phyloP scores from a whole-genome alignment of 2,797 vertebrate genomes.

The Basileuterus tristriatus region DNA sequence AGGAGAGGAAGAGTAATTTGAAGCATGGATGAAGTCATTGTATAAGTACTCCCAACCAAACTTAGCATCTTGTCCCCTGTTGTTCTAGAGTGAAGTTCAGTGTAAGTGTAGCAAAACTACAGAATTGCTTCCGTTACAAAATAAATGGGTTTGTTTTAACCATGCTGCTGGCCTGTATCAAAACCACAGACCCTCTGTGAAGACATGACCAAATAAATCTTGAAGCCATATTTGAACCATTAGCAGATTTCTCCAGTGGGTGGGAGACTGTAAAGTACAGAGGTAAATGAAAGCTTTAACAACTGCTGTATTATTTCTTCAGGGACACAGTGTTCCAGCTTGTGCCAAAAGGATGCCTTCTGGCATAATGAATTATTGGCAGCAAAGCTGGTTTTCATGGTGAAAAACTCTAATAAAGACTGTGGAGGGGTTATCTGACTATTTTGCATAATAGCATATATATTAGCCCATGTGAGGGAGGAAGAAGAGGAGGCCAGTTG shows the following conservation, averaged over 20 bases:
- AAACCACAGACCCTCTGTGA: background rate
- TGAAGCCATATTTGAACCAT: background rate
- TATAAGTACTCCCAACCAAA: background rate
- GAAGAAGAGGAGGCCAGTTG: background rate
- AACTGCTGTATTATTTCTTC: background rate
- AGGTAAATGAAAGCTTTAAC: background rate
- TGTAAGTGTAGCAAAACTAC: background rate
- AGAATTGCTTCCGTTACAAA: background rate
- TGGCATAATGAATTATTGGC: constrained; percentile 17
- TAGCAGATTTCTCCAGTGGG: background rate
- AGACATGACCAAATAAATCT: background rate
- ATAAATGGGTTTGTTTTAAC: background rate
- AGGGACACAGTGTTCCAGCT: background rate
- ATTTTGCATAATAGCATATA: background rate
- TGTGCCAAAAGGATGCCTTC: background rate
- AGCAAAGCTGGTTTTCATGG: background rate
- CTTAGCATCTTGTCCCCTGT: background rate
- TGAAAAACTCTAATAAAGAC: background rate
- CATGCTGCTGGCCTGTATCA: background rate
- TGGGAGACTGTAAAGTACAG: background rate
- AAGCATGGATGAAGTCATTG: background rate
- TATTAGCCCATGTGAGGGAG: background rate
- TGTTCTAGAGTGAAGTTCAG: background rate
- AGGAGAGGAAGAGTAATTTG: background rate
- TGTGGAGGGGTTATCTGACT: background rate